phyloP scores from a whole-genome alignment of 2,113 vertebrate species.

The Bubo bubo region DNA sequence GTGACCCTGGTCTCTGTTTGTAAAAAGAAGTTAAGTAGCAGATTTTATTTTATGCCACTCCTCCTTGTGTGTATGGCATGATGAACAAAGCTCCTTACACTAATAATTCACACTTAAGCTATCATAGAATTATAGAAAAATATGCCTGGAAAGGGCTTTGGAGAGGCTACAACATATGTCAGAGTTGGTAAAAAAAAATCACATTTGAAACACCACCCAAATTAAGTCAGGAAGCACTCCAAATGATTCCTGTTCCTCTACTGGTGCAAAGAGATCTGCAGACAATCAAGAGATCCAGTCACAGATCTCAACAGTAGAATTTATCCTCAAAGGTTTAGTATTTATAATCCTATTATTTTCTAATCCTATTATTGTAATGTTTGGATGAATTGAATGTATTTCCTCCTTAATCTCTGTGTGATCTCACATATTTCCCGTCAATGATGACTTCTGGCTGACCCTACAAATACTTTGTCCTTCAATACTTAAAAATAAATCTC shows the following conservation, averaged over 20 bases:
- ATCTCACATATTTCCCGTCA: constrained; percentile 74
- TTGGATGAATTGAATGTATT: constrained; percentile 89
- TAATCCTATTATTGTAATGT: constrained; percentile 92
- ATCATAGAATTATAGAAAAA: constrained; percentile 6
- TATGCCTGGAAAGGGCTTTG: not conserved
- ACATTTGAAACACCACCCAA: not conserved
- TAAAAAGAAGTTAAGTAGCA: not conserved
- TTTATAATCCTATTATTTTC: constrained; percentile 80
- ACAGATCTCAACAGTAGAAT: constrained; percentile 42
- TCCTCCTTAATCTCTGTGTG: constrained; percentile 83
- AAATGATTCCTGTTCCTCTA: not conserved
- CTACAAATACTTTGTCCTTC: constrained; percentile 78
- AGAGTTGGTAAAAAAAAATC: not conserved
- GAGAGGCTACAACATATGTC: not conserved
- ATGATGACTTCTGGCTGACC: constrained; percentile 86
- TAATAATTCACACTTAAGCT: not conserved
- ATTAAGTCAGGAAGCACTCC: not conserved
- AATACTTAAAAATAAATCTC: constrained; percentile 49
- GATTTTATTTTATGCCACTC: not conserved
- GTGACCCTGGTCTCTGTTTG: not conserved
- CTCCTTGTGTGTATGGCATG: not conserved
- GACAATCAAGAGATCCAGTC: constrained; percentile 33
- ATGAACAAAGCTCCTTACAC: not conserved
- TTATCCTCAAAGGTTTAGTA: constrained; percentile 69
- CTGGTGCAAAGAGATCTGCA: not conserved